These are phyloP conservation scores for Bubalus kerabau DNA, from an alignment of 2,113 vertebrate genomes.

Conservation along the genomic window DNA sequence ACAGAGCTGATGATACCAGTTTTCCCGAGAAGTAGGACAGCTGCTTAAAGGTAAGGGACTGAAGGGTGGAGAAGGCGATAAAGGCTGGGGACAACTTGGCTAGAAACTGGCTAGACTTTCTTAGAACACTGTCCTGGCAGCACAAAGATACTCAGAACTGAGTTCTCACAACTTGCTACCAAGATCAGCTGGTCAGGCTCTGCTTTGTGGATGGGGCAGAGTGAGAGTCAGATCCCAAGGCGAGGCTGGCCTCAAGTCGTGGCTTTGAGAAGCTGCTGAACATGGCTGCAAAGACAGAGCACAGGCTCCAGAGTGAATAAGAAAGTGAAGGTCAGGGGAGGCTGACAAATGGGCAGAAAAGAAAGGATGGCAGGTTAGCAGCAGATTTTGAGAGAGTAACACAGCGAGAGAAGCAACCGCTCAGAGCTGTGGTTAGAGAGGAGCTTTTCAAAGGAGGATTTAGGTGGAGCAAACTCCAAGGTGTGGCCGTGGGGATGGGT, in stretches of 20 bases:
- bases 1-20: background rate
- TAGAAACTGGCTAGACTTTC: background rate
- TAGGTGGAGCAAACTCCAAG: background rate
- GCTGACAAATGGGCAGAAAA: rapidly evolving
- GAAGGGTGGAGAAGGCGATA: background rate
- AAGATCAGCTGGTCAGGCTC: background rate
- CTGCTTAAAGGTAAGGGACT: background rate
- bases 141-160: background rate
- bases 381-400: background rate
- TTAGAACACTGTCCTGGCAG: background rate
- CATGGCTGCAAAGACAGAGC: background rate
- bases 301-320: background rate
- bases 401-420: background rate
- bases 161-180: background rate
- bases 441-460: background rate
- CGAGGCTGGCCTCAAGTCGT: background rate
- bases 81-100: no score
- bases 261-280: background rate
- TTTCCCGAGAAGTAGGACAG: background rate
- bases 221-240: background rate
- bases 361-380: background rate
- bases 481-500: background rate
- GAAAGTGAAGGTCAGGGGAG: background rate
- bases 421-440: background rate
- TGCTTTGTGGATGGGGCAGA: background rate